Percentiles rank a stretch among this genome's conserved stretches.
Conservation (phyloP, 2,797 vertebrate genomes). For the Halcyon badia region DNA sequence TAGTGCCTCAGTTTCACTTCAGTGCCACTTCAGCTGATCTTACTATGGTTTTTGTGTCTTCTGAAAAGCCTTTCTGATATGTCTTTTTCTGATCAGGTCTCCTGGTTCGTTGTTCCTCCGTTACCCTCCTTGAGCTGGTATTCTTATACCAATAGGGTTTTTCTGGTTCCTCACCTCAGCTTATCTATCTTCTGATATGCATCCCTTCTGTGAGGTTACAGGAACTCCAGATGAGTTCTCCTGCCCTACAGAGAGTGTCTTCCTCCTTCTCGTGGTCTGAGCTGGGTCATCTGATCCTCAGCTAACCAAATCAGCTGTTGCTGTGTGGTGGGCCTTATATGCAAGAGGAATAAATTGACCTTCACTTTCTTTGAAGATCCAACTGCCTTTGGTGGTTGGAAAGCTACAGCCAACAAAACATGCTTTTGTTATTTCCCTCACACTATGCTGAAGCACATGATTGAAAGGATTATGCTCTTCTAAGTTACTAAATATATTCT, state of each 20-base stretch:
- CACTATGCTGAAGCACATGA: neutral
- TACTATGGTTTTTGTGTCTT: neutral
- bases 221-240: neutral
- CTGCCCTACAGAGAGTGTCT: neutral
- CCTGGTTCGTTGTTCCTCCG: neutral
- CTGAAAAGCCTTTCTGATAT: neutral
- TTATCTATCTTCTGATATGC: neutral
- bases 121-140: neutral
- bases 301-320: conserved; percentile 43
- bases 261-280: neutral
- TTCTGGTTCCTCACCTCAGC: neutral
- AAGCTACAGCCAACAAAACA: neutral
- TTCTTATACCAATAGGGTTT: neutral
- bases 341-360: neutral
- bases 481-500: conserved; percentile 33
- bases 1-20: neutral
- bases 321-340: neutral
- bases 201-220: neutral
- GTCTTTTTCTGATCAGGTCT: neutral
- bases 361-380: neutral
- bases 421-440: neutral
- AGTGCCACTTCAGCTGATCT: neutral
- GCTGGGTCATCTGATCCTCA: conserved; percentile 16
- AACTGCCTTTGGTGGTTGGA: neutral
- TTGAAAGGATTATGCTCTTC: neutral